Evolutionary conservation across 2,797 vertebrate genomes (phyloP), one percentile per base, ranked within the genome.

Genomic region (Gymnothorax javanicus): DNA sequence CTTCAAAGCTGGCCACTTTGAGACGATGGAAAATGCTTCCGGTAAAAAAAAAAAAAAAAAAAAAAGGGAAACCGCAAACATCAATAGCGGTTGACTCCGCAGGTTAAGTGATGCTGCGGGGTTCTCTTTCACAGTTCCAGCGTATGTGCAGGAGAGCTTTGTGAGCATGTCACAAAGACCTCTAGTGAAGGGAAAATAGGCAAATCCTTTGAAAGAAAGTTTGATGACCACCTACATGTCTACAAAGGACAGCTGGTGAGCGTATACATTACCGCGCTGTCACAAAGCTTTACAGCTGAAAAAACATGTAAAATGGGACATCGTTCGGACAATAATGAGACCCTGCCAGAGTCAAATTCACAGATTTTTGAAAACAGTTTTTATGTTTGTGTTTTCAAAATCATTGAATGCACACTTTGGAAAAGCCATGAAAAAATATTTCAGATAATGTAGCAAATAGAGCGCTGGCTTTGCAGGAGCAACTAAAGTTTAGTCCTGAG

Each of bases 181-280:
- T 71, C 25, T 9, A 13, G 8, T n/a, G 69, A 50, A 8, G 67
- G 58, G 75, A 82, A 75, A 86, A 33, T 43, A 64, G 77, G 57
- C n/a, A 27, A 33, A 17, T 6, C 52, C 27, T 86, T 86, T n/a
- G 52, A 58, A 82, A 82, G 50, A 9, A 75, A 50, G 15, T 50
- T 52, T 82, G 71, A 82, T 64, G 85, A 82, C 82, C 75, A 79
- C 69, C 60, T 77, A 62, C 75, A 20, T 57, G 11, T 17, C 9
- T 62, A 50, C 23, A 50, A 17, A 54, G 23, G 2, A 59, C 57
- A 6, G 27, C 52, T 59, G 59, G 71, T 17, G 56, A 71, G 54
- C 17, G 69, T 5, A 13, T 50, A 17, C 85, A 20, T 60, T 86
- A 58, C 27, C 52, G 4, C 71, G 33, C 71, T 79, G 71, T 23